Base-by-base conservation (phyloP, 2,888 invertebrate genomes). In the Pristionchus exspectatus region DNA sequence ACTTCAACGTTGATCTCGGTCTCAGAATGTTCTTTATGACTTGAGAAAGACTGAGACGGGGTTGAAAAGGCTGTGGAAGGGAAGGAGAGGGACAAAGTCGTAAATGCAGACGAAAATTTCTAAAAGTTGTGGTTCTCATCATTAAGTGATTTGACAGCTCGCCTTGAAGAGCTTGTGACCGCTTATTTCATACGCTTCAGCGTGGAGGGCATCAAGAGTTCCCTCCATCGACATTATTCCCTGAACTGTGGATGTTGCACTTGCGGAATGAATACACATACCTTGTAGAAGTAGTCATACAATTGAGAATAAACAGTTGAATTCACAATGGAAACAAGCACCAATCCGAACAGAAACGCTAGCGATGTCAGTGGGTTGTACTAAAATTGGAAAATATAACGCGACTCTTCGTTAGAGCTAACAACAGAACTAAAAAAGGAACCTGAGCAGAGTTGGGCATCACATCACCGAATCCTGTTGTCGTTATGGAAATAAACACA, bases 391-490 rank as follows among this genome's bases (percentile, higher is more conserved):
- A 44, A 44, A 44, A 44, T 56, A 9, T 84, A n/a, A 5, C 2
- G 12, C n/a, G 3, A 81, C 2, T 24, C 2, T 14, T 74, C 10
- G 10, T 9, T 12, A n/a, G 74, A 74, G 30, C 63, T 69, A 30
- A 33, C 3, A 30, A 50, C 7, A 44, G 12, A 21, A 50, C 1
- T 14, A 16, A 24, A 30, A 3, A 54, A 27, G 4, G 2, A 12
- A 85, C 84, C 56, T 85, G 84, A 18, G 50, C 59, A 0, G 84
- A 59, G 12, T 56, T 54, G 18, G 93, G 93, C 93, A 93, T 93
- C 16, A 93, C 91, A 91, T 93, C 93, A 44, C 93, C 93, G 16
- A 93, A 84, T 63, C 93, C 93, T 63, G 93, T 93, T 18, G 93
- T 93, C 12, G 93, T 92, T 54, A 93, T 90, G 86, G 92, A 92